Percentiles rank a stretch among this genome's conserved stretches.
Conservation (phyloP, 2,888 invertebrate species). For the Gymnoscelis rufifasciata region DNA sequence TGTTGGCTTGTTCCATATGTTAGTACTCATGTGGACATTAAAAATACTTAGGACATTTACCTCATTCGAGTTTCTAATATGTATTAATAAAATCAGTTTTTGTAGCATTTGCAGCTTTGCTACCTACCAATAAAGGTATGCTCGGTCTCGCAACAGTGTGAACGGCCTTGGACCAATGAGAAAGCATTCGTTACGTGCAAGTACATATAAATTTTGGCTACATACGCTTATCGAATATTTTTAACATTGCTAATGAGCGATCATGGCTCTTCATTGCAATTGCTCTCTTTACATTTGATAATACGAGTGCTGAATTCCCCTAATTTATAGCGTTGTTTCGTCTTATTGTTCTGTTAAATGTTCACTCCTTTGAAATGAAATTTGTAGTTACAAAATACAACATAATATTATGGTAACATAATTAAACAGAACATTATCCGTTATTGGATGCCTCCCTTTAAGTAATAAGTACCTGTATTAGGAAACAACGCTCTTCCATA, state of each 20-base stretch:
- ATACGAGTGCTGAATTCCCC: conserved; percentile 1
- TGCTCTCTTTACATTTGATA: conserved; percentile 35
- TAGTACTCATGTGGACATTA: too few species aligned
- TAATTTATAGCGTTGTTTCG: neutral
- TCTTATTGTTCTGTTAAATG: neutral
- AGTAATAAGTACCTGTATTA: too few species aligned
- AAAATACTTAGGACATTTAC: too few species aligned
- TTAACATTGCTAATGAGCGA: conserved; percentile 39
- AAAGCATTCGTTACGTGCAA: conserved; percentile 48
- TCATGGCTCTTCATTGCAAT: conserved; percentile 41
- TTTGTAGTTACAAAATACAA: too few species aligned
- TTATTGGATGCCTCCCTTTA: too few species aligned
- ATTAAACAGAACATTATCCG: too few species aligned
- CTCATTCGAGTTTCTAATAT: too few species aligned
- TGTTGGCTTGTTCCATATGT: neutral
- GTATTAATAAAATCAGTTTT: conserved; percentile 1
- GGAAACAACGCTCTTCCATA: too few species aligned
- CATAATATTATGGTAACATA: too few species aligned
- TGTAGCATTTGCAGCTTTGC: conserved; percentile 33
- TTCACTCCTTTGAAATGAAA: too few species aligned
- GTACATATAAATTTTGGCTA: conserved; percentile 21
- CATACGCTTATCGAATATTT: conserved; percentile 39
- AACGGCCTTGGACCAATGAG: conserved; percentile 51
- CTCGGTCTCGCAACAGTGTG: conserved; percentile 50
- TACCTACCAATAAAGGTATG: conserved; percentile 48